phyloP scores from a whole-genome alignment of 64 coral and sea anemone species.

The Stylophora pistillata region DNA sequence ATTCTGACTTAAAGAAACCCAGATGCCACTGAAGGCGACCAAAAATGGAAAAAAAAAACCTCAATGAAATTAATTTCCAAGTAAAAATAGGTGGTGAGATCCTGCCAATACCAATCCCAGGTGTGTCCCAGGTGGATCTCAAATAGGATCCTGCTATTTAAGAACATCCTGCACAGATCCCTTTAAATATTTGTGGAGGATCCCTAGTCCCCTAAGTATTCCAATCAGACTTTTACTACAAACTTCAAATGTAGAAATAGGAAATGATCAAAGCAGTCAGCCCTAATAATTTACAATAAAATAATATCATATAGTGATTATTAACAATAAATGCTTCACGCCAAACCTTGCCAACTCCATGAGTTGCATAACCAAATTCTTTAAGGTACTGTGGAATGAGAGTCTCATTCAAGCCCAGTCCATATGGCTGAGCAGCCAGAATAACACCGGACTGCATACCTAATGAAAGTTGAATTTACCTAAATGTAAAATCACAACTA shows the following conservation, averaged over 20 bases:
- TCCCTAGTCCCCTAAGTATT: neutral
- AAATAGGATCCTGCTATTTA: too few relatives aligned
- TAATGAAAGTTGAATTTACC: neutral
- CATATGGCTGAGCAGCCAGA: slow-evolving; percentile 50
- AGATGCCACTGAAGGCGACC: slow-evolving; percentile 58
- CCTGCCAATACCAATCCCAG: too few relatives aligned
- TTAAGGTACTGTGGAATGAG: slow-evolving; percentile 68
- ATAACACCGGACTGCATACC: slow-evolving; percentile 61
- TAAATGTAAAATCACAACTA: neutral
- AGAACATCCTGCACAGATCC: too few relatives aligned
- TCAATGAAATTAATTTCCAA: too few relatives aligned
- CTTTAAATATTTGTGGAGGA: too few relatives aligned
- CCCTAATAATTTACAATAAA: too few relatives aligned
- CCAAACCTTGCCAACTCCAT: slow-evolving; percentile 59
- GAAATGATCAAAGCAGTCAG: too few relatives aligned
- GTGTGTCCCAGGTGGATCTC: too few relatives aligned
- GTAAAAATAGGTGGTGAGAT: too few relatives aligned
- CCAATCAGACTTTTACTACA: too few relatives aligned
- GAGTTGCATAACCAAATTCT: slow-evolving; percentile 70
- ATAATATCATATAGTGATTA: too few relatives aligned
- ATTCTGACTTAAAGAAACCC: slow-evolving; percentile 60
- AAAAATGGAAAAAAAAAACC: neutral
- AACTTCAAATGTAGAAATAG: too few relatives aligned
- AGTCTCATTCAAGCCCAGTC: slow-evolving; percentile 57
- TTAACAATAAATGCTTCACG: neutral